phyloP scores from a whole-genome alignment of 2,797 vertebrate genomes.

The Triplophysa bombifrons region DNA sequence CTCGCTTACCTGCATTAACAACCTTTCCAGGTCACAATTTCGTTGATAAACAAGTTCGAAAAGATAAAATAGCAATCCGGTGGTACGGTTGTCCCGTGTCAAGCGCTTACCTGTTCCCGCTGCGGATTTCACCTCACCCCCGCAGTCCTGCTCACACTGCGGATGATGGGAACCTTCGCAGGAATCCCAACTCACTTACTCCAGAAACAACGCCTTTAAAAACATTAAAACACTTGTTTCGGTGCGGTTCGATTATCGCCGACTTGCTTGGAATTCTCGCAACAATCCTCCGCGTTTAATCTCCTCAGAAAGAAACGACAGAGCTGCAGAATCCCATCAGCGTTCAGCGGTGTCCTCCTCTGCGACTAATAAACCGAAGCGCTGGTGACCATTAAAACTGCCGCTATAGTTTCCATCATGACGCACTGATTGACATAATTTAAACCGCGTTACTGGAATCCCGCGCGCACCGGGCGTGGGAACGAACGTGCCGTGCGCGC shows the following conservation, averaged over 20 bases:
- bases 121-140: constrained; percentile 81
- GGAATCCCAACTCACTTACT: constrained; percentile 73
- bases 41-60: constrained; percentile 38
- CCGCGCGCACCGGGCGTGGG: constrained; percentile 73
- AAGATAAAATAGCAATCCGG: constrained; percentile 26
- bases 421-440: constrained; percentile 69
- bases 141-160: constrained; percentile 94
- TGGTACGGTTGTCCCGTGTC: constrained; percentile 49
- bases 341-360: constrained; percentile 68
- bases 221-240: constrained; percentile 69
- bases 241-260: constrained; percentile 57
- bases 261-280: constrained; percentile 56
- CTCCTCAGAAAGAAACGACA: constrained; percentile 54
- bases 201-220: constrained; percentile 48
- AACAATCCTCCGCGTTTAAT: constrained; percentile 66
- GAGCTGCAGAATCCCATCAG: constrained; percentile 71
- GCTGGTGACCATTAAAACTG: constrained; percentile 69
- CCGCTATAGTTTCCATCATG: constrained; percentile 71
- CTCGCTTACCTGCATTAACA: constrained; percentile 69
- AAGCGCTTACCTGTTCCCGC: constrained; percentile 86
- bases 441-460: constrained; percentile 69
- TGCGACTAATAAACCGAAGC: constrained; percentile 60
- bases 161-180: constrained; percentile 81
- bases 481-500: neutral
- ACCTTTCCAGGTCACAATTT: constrained; percentile 48